Conservation (phyloP, 2,888 invertebrate species). For the Crocallis elinguaria region DNA sequence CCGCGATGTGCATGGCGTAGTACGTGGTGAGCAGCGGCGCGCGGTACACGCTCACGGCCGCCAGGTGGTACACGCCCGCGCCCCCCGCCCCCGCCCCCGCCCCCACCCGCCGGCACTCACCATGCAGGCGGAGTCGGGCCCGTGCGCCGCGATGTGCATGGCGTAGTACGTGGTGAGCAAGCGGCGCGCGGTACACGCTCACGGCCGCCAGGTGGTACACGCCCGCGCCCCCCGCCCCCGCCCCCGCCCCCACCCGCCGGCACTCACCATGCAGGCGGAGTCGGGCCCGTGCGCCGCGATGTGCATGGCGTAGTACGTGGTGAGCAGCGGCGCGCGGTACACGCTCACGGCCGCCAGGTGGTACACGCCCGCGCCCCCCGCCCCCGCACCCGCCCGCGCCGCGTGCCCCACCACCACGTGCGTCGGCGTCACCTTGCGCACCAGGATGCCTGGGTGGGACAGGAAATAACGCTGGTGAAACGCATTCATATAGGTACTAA, state of each 20-base stretch:
- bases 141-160: constrained; percentile 81
- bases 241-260: background rate
- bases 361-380: constrained; percentile 63
- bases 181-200: constrained; percentile 83
- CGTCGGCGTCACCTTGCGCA: constrained; percentile 84
- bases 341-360: constrained; percentile 82
- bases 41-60: constrained; percentile 83
- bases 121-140: constrained; percentile 63
- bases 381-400: constrained; percentile 44
- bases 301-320: constrained; percentile 79
- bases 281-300: constrained; percentile 78
- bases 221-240: background rate
- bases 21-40: constrained; percentile 79
- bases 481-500: no score
- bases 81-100: constrained; percentile 49
- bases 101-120: no score
- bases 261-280: constrained; percentile 58
- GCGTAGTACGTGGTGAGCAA: constrained; percentile 80
- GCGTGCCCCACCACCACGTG: constrained; percentile 82
- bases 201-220: constrained; percentile 80
- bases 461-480: background rate
- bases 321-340: constrained; percentile 84
- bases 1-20: constrained; percentile 83
- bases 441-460: constrained; percentile 70
- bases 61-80: constrained; percentile 73